Evolutionary conservation across 2,797 vertebrate species (phyloP).

Genomic region (Sitta carolinensis): DNA sequence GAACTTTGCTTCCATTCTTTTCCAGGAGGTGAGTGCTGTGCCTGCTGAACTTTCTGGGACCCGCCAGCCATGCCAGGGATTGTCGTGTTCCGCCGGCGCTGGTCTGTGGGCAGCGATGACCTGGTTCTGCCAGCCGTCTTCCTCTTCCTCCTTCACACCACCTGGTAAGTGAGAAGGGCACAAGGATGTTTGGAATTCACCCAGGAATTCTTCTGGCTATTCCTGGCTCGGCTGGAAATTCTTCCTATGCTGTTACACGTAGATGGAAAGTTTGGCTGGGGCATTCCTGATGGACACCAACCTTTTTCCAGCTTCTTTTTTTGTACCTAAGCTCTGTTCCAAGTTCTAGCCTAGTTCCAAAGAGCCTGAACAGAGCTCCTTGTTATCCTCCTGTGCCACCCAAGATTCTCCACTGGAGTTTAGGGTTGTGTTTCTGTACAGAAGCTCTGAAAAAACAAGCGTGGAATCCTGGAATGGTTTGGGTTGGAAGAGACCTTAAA

Average conservation of each 20-base stretch:
- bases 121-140: constrained; percentile 98
- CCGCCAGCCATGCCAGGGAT: constrained; percentile 93
- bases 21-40: constrained; percentile 72
- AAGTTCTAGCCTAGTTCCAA: background rate
- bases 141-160: constrained; percentile 95
- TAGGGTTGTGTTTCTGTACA: background rate
- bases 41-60: constrained; percentile 68
- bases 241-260: accelerated
- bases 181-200: background rate
- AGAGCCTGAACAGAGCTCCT: background rate
- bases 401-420: background rate
- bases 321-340: background rate
- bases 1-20: background rate
- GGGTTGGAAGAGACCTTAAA: background rate
- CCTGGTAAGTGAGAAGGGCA: constrained; percentile 85
- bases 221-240: background rate
- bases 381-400: background rate
- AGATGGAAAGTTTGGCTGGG: background rate
- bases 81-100: constrained; percentile 99
- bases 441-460: background rate
- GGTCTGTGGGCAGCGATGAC: constrained; percentile 99
- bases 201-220: background rate
- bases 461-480: background rate
- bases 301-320: background rate
- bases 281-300: background rate